Evolutionary conservation across 1,140 invertebrate genomes (phyloP), one percentile per base, ranked within the genome.

Genomic region (Aphaenogaster ashmeadi): DNA sequence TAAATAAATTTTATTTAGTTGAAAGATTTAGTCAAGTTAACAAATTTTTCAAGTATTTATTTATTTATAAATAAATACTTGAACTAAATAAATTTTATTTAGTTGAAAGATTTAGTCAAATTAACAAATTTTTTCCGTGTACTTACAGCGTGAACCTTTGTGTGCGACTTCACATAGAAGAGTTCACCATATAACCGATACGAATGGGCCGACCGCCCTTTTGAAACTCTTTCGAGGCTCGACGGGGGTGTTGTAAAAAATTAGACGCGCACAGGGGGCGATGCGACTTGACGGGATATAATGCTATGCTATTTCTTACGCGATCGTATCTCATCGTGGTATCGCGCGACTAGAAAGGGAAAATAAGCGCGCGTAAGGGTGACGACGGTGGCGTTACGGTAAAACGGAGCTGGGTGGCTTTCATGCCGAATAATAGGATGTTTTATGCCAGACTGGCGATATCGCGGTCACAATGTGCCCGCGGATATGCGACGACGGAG

Each of bases 401-500:
- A 88, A 88, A 74, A 81, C 41, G 75, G 18, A n/a, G 38, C 62
- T 41, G 38, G 33, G 21, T 71, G 71, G 75, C 87, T 89, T 90
- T 90, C 87, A 88, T 15, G 88, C 2, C 44, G 75, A 62, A 89
- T 89, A 91, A 91, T 92, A 88, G 86, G 71, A 87, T 84, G 60
- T 91, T 91, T 91, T 91, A 89, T 89, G 67, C 58, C 71, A 78
- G 80, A 56, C 44, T 50, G 50, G 64, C 77, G 87, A 90, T 90
- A 89, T 87, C 69, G 33, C 58, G 79, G 72, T 60, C 67, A 66
- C 72, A 81, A 75, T 81, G 84, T 84, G 75, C 75, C 64, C 47
- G 50, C 47, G 79, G 41, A 62, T 72, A 69, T 64, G 56, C 15
- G 15, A 11, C 18, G 60, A 50, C 2, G 27, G 62, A 56, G 64